Base-by-base conservation (phyloP, 2,888 invertebrate species). In the Sphaerolaimus hirsutus region DNA sequence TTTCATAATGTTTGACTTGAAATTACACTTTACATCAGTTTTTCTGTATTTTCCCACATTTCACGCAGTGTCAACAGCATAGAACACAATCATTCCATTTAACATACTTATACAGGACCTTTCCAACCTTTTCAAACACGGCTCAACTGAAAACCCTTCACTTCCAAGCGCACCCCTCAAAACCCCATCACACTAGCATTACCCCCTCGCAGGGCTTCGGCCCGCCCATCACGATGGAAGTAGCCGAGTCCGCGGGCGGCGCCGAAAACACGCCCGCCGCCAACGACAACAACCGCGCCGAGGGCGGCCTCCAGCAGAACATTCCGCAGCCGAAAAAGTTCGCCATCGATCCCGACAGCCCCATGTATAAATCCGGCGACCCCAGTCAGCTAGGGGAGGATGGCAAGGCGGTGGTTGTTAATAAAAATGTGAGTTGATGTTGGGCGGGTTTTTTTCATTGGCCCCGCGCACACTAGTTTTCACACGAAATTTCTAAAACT, bases 351-450 rank as follows among this genome's bases (percentile, higher is more conserved):
- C 48, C 54, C 19, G 54, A 58, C 45, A 55, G 54, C 37, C 60
- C 61, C 32, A 62, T 61, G 36, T 61, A 61, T 49, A 58, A 57
- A 45, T 52, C 52, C 25, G 59, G 56, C 12, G 61, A 61, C 42
- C 17, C 54, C 5, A 49, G 41, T 4, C 59, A 59, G 49, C 58
- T 54, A 1, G 61, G 61, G 37, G 61, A 61, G 46, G 44, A 41
- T 19, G 61, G 60, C 45, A 58, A 58, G 49, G 56, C 60, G 7
- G 61, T 61, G 14, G 54, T 54, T 22, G 45, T 61, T 19, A 56
- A 62, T 48, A 61, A 61, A 51, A 52, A 49, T n/a, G 61, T 61
- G 43, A 36, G 55, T 38, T 32, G 25, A 2, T 26, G n/a, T 12
- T 45, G n/a, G 10, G n/a, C n/a, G n/a, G n/a, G n/a, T n/a, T n/a